A percentile compares a stretch with the other conserved stretches of the same genome.
Evolutionary conservation across 2,113 vertebrate species (phyloP).

Genomic region (Takifugu flavidus): DNA sequence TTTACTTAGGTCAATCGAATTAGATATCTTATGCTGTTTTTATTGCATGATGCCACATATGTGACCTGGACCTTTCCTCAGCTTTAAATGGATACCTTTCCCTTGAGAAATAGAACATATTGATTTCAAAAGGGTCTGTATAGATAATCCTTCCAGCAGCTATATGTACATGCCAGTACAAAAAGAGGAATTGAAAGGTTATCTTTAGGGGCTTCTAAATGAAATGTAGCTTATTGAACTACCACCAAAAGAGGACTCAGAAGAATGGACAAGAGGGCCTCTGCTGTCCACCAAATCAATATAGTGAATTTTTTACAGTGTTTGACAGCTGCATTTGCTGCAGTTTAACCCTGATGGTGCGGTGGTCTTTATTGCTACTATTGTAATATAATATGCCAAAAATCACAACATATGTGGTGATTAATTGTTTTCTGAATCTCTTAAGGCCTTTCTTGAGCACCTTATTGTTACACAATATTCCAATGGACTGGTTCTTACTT

Average conservation of each 20-base stretch:
- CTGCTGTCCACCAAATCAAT: slow-evolving; percentile 57
- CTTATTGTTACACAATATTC: neutral
- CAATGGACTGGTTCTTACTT: neutral
- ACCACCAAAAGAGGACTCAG: slow-evolving; percentile 24
- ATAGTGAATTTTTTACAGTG: slow-evolving; percentile 60
- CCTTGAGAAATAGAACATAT: slow-evolving; percentile 6
- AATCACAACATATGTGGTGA: neutral
- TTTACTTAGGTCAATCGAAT: neutral
- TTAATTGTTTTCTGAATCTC: neutral
- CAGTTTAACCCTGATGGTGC: slow-evolving; percentile 49
- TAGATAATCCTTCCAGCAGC: slow-evolving; percentile 6
- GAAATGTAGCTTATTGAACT: slow-evolving; percentile 38
- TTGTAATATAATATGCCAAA: slow-evolving; percentile 4
- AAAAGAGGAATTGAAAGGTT: neutral
- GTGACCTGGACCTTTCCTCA: neutral
- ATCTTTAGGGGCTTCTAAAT: slow-evolving; percentile 8
- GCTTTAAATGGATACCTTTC: neutral
- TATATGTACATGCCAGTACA: neutral
- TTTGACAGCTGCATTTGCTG: slow-evolving; percentile 31
- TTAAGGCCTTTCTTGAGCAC: neutral
- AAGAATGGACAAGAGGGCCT: slow-evolving; percentile 36
- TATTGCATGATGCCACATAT: neutral
- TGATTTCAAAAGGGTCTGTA: slow-evolving; percentile 13
- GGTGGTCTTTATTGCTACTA: slow-evolving; percentile 19
- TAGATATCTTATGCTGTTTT: slow-evolving; percentile 7